These are phyloP conservation scores for Chloromyia formosa DNA, from an alignment of 2,888 invertebrate species.

Conservation along the genomic window DNA sequence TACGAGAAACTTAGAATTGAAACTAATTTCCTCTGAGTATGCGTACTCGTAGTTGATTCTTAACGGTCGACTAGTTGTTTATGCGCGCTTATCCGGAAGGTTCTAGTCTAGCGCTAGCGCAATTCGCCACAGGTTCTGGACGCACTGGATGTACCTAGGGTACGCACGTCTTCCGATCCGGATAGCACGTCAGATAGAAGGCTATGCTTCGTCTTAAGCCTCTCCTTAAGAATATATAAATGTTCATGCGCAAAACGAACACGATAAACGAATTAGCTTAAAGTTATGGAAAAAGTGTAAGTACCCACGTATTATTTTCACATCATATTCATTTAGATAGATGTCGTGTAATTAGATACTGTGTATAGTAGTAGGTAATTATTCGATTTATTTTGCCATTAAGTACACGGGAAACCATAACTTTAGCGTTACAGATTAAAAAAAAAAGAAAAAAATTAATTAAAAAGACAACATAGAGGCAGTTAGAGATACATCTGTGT, in stretches of 20 bases:
- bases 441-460: not conserved
- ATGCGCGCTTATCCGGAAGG: too few relatives aligned
- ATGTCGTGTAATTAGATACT: constrained; percentile 48
- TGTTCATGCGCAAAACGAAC: constrained; percentile 30
- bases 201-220: too few relatives aligned
- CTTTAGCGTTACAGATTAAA: not conserved
- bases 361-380: constrained; percentile 45
- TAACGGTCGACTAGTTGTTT: not conserved
- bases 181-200: too few relatives aligned
- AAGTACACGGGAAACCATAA: constrained; percentile 35
- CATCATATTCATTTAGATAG: constrained; percentile 47
- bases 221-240: not conserved
- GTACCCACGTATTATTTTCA: constrained; percentile 46
- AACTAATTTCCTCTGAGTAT: not conserved
- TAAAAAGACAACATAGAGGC: not conserved
- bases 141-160: not conserved
- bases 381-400: constrained; percentile 49
- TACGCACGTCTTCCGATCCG: not conserved
- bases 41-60: not conserved
- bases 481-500: too few relatives aligned
- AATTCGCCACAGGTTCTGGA: constrained; percentile 10
- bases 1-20: not conserved
- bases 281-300: constrained; percentile 19
- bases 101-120: not conserved
- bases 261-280: constrained; percentile 25